phyloP scores from a whole-genome alignment of 1,140 invertebrate species.

The Wiebesia pumilae region DNA sequence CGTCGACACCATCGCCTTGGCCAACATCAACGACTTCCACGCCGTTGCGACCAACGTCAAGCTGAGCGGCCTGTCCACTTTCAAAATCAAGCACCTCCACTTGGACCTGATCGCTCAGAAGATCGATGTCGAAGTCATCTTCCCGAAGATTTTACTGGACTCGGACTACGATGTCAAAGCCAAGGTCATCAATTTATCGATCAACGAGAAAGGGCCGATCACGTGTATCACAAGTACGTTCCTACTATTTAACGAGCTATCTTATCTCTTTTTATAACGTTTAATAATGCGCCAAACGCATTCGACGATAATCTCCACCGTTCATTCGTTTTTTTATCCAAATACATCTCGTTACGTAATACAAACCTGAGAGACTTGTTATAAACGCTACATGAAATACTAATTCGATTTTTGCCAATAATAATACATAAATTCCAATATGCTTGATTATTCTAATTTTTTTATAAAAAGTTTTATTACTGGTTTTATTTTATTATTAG shows the following conservation, averaged over 20 bases:
- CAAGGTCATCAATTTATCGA: conserved; percentile 73
- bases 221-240: conserved; percentile 55
- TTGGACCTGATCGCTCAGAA: conserved; percentile 74
- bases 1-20: conserved; percentile 73
- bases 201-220: conserved; percentile 64
- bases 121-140: conserved; percentile 69
- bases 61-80: conserved; percentile 75
- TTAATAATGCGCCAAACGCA: background rate
- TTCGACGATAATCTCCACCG: background rate
- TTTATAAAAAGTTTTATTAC: too few relatives aligned
- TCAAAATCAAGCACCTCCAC: conserved; percentile 72
- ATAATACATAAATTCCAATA: background rate
- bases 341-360: background rate
- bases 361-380: background rate
- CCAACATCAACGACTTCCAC: conserved; percentile 68
- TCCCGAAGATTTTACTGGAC: conserved; percentile 74
- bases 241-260: background rate
- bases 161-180: conserved; percentile 78
- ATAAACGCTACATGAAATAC: background rate
- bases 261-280: background rate
- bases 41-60: conserved; percentile 74
- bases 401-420: background rate
- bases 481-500: too few relatives aligned
- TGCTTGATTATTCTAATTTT: too few relatives aligned
- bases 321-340: background rate